Base-by-base conservation (phyloP, 2,888 invertebrate species). In the Hemistola chrysoprasaria region DNA sequence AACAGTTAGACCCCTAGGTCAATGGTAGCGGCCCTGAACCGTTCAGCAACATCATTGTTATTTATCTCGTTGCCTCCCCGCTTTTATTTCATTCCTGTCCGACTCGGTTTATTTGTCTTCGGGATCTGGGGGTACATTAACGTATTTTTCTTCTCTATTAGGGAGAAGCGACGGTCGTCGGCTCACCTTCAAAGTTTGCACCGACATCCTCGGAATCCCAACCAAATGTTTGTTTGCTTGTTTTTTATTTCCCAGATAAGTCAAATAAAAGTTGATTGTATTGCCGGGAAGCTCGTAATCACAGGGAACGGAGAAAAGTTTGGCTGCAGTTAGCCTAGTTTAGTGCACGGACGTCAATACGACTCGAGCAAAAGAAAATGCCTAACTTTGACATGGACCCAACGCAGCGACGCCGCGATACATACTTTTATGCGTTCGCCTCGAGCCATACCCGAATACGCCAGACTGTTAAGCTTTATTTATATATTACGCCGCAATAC, bases 131-230 rank as follows among this genome's bases (percentile, higher is more conserved):
- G 83, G 82, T 87, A 87, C 81, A 88, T 87, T 87, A 86, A 84
- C 85, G 87, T 87, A 87, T 88, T 88, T 88, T 88, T 87, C 86
- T 88, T 88, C 81, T 84, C 81, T 86, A 86, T 87, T 87, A 88
- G 80, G 76, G 73, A 74, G 80, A n/a, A n/a, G n/a, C n/a, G n/a
- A 78, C 80, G 75, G 82, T 81, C 77, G 73, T 59, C 71, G 74
- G 68, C 76, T 84, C 78, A 87, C 85, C 85, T 87, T 78, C 83
- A 78, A 86, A 88, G 72, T 85, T 87, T 77, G 62, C 52, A 62
- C 64, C 56, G 71, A 67, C 66, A 71, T 72, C 71, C 62, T 62
- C 62, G 78, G 71, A 80, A 81, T 76, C 73, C 71, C 71, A 79
- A 62, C 65, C 61, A 56, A 50, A 55, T 63, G 69, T 71, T 81